Conservation (phyloP, 2,113 vertebrate species). For the Procapra przewalskii region DNA sequence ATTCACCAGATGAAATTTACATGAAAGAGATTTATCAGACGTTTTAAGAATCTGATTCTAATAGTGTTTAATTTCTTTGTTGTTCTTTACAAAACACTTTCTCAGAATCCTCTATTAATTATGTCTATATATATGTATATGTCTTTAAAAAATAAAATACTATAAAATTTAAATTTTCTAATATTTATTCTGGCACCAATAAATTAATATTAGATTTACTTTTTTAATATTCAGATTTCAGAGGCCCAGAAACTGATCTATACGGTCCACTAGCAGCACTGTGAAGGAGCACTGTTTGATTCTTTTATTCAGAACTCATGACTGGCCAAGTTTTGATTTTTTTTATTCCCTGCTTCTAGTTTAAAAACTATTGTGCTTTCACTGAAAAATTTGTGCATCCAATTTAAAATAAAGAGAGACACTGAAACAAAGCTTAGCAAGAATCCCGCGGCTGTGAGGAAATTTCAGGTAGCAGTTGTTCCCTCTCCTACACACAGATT, state of each 20-base stretch:
- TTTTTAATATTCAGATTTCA: not conserved
- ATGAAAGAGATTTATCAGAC: not conserved
- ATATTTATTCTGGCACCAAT: not conserved
- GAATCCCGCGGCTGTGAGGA: not conserved
- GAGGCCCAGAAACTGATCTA: too few relatives aligned
- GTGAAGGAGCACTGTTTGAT: not conserved
- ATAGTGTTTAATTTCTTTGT: not conserved
- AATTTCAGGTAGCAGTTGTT: not conserved
- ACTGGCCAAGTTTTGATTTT: not conserved
- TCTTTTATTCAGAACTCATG: not conserved
- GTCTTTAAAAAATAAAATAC: not conserved
- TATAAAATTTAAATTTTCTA: not conserved
- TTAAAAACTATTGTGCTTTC: not conserved
- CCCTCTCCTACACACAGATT: not conserved
- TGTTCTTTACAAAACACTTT: not conserved
- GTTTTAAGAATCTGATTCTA: not conserved
- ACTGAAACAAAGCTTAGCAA: not conserved
- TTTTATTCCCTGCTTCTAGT: not conserved
- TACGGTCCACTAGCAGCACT: fast-evolving
- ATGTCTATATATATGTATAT: not conserved
- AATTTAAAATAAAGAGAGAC: not conserved
- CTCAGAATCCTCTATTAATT: not conserved
- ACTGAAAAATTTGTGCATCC: not conserved
- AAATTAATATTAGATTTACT: not conserved
- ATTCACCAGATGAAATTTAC: not conserved